Conservation (phyloP, 1,140 invertebrate species). For the Pomphorhynchus laevis region DNA sequence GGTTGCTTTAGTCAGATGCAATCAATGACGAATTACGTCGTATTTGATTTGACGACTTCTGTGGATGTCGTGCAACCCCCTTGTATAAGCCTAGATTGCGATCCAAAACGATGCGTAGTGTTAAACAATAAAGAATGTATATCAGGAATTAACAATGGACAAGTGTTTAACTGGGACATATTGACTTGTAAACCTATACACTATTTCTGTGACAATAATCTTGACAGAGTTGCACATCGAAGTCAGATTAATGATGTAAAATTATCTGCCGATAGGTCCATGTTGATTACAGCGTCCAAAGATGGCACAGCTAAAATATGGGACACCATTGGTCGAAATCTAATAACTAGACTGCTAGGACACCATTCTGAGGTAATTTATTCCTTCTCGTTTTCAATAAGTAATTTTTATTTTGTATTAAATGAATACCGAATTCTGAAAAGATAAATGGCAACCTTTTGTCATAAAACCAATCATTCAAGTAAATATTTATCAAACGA, state of each 20-base stretch:
- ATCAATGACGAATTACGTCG: slow-evolving; percentile 5
- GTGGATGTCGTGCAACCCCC: slow-evolving; percentile 3
- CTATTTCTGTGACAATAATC: not conserved
- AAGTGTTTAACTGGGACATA: slow-evolving; percentile 7
- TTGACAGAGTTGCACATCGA: slow-evolving; percentile 2
- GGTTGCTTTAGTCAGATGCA: not conserved
- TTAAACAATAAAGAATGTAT: slow-evolving; percentile 7
- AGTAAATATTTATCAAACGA: too few relatives aligned
- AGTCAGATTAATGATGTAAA: slow-evolving; percentile 1
- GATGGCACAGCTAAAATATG: slow-evolving; percentile 9
- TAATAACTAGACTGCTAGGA: slow-evolving; percentile 2
- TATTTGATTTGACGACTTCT: slow-evolving; percentile 8
- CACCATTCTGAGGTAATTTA: slow-evolving; percentile 4
- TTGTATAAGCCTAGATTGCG: slow-evolving; percentile 3
- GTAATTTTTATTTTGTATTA: too few relatives aligned
- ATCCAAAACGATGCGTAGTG: slow-evolving; percentile 3
- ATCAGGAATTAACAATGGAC: slow-evolving; percentile 5
- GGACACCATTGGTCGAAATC: slow-evolving; percentile 3
- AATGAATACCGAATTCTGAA: too few relatives aligned
- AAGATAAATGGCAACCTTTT: too few relatives aligned
- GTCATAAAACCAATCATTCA: too few relatives aligned
- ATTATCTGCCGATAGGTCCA: slow-evolving; percentile 3
- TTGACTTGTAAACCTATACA: slow-evolving; percentile 5
- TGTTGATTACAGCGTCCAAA: slow-evolving; percentile 3
- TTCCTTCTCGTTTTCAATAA: not conserved